A percentile compares a stretch with the other conserved stretches of the same genome.
Conservation (phyloP, 2,113 vertebrate species). For the Egretta garzetta region DNA sequence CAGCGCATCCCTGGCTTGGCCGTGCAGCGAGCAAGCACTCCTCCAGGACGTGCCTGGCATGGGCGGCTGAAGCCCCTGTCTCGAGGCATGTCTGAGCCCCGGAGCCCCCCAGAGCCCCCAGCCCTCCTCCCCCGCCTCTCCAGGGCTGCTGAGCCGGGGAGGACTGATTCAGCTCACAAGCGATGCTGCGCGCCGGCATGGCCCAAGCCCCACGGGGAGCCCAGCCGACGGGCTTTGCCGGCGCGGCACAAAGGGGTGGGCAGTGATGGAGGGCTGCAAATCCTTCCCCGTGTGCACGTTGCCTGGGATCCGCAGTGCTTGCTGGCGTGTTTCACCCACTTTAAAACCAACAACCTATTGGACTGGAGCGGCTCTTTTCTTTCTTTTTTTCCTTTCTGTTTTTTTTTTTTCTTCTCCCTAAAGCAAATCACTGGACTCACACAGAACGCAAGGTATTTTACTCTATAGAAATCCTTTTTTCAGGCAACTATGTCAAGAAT, state of each 20-base stretch:
- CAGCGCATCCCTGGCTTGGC: fast-evolving
- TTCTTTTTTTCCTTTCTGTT: background rate
- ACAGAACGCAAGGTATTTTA: slow-evolving; percentile 55
- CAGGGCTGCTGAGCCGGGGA: background rate
- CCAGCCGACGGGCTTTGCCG: background rate
- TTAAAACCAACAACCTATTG: slow-evolving; percentile 36
- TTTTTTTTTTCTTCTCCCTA: background rate
- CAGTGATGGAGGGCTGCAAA: background rate
- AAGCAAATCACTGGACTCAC: slow-evolving; percentile 57
- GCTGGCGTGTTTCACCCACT: background rate
- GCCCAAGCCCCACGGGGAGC: background rate
- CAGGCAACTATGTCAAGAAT: slow-evolving; percentile 78
- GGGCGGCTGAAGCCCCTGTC: fast-evolving
- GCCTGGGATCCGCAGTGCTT: background rate
- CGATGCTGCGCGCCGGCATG: fast-evolving
- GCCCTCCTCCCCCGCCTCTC: background rate
- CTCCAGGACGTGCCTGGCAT: fast-evolving
- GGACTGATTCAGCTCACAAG: background rate
- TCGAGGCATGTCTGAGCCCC: background rate
- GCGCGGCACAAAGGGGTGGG: background rate
- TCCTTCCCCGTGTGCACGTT: background rate
- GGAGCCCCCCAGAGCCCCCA: background rate
- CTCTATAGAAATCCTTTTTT: slow-evolving; percentile 74
- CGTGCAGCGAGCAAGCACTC: background rate
- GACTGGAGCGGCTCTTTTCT: slow-evolving; percentile 36